Evolutionary conservation across 1,140 invertebrate species (phyloP).

Genomic region (Pentalonia nigronervosa): DNA sequence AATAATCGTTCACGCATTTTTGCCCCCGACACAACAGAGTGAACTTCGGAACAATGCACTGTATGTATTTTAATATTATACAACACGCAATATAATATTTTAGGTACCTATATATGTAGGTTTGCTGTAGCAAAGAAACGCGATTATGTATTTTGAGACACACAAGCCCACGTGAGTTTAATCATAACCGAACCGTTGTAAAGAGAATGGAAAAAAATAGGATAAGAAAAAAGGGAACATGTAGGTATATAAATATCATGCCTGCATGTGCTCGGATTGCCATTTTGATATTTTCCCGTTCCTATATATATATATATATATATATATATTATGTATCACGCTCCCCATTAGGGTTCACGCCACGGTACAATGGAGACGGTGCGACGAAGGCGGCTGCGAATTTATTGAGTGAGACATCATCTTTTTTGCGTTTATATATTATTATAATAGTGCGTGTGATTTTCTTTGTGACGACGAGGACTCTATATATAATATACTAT

Average conservation of each 20-base stretch:
- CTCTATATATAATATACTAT: not conserved
- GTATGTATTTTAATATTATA: not conserved
- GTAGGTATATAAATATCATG: not conserved
- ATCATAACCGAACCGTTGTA: not conserved
- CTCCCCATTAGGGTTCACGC: not conserved
- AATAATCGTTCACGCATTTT: not conserved
- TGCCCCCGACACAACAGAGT: not conserved
- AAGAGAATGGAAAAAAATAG: not conserved
- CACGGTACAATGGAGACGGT: not conserved
- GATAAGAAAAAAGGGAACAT: not conserved
- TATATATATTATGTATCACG: not conserved
- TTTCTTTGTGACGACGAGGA: constrained; percentile 10
- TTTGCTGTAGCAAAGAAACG: not conserved
- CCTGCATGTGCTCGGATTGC: not conserved
- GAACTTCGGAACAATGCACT: not conserved
- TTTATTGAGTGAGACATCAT: constrained; percentile 57
- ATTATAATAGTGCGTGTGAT: not conserved
- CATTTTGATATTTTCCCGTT: not conserved
- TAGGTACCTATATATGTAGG: not conserved
- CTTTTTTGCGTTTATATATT: constrained; percentile 17
- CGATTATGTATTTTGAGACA: not conserved
- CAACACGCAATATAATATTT: not conserved
- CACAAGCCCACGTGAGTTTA: not conserved
- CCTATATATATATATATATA: not conserved
- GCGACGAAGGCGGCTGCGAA: not conserved